Percentiles rank a stretch among this genome's conserved stretches.
These are phyloP conservation scores for Ceratina australensis DNA, from an alignment of 1,140 invertebrate species.

Conservation along the genomic window DNA sequence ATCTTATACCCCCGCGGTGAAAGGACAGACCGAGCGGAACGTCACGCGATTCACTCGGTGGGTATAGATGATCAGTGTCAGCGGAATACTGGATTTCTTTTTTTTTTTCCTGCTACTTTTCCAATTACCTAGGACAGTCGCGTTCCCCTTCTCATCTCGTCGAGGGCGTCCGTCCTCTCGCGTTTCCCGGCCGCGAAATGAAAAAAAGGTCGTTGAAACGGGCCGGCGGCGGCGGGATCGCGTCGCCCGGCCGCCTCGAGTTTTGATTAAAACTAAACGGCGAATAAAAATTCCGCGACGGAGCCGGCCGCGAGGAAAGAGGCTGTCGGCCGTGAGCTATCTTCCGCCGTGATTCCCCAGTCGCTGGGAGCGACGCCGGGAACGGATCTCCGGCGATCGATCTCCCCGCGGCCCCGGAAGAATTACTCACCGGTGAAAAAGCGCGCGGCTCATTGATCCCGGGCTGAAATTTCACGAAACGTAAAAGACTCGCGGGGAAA, in stretches of 20 bases:
- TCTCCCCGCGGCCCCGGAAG: background rate
- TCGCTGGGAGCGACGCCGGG: background rate
- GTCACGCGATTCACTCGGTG: conserved; percentile 16
- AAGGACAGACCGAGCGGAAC: background rate
- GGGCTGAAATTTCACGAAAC: background rate
- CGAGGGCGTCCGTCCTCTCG: conserved; percentile 12
- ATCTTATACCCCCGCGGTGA: background rate
- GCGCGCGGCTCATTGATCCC: background rate
- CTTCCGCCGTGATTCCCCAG: background rate
- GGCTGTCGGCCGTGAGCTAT: background rate
- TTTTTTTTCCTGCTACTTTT: conserved; percentile 36
- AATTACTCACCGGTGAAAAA: background rate
- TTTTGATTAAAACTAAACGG: conserved; percentile 52
- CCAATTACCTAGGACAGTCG: conserved; percentile 44
- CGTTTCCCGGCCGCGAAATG: conserved; percentile 32
- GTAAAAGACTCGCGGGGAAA: background rate
- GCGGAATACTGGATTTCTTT: conserved; percentile 38
- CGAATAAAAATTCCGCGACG: conserved; percentile 42
- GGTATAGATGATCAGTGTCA: conserved; percentile 20
- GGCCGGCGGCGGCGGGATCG: conserved; percentile 25
- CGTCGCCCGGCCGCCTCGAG: conserved; percentile 33
- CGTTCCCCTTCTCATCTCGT: conserved; percentile 44
- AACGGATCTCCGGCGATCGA: conserved; percentile 12
- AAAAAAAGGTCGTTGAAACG: conserved; percentile 41
- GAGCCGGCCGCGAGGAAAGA: background rate